Conservation (phyloP, 2,113 vertebrate species). For the Indicator maculatus region DNA sequence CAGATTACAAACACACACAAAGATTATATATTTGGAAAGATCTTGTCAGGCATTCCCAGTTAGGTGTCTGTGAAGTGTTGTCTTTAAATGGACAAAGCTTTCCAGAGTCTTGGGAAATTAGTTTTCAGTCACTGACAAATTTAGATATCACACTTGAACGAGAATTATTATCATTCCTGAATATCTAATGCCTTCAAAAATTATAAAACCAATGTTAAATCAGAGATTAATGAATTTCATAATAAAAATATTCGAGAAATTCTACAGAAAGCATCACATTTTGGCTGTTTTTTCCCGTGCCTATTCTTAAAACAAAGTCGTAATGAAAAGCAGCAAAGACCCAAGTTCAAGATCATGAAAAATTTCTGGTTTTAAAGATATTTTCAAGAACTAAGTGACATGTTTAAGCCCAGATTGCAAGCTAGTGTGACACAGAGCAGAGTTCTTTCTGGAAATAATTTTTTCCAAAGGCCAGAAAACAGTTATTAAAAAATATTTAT, state of each 20-base stretch:
- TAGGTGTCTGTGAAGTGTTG: neutral
- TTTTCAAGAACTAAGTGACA: neutral
- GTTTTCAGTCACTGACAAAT: neutral
- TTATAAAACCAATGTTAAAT: neutral
- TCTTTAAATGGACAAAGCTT: neutral
- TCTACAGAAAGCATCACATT: neutral
- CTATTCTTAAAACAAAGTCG: neutral
- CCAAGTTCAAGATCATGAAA: neutral
- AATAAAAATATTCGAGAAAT: neutral
- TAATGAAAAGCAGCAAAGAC: neutral
- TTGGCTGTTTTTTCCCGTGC: neutral
- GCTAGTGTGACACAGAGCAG: neutral
- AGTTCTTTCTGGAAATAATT: neutral
- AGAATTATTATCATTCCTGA: neutral
- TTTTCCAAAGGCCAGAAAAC: neutral
- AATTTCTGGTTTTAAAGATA: neutral
- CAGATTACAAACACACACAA: conserved; percentile 11
- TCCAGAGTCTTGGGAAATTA: neutral
- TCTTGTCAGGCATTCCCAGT: neutral
- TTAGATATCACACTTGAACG: neutral
- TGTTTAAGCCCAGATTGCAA: neutral
- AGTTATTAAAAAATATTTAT: neutral
- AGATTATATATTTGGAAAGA: neutral
- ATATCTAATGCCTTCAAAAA: neutral
- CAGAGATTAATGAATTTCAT: neutral